phyloP scores from a whole-genome alignment of 2,797 vertebrate species.

The Poliocrania exsul region DNA sequence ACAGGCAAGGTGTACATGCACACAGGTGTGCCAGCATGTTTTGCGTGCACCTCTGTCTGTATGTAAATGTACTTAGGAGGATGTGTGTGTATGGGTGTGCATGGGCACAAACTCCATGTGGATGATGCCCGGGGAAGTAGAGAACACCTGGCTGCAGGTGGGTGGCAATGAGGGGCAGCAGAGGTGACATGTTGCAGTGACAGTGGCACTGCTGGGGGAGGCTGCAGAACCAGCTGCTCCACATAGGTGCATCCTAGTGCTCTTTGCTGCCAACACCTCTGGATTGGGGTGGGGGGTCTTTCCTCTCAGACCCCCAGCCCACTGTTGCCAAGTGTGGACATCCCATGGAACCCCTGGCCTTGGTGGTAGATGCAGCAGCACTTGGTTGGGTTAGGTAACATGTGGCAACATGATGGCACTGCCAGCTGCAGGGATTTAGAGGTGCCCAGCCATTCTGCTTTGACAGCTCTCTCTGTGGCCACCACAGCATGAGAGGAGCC shows the following conservation, averaged over 20 bases:
- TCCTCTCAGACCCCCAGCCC: background rate
- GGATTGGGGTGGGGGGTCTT: background rate
- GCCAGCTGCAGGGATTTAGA: background rate
- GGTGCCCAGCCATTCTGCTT: background rate
- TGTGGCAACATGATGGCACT: accelerated
- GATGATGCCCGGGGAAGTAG: accelerated
- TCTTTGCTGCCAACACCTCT: background rate
- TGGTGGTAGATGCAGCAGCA: accelerated
- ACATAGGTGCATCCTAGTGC: accelerated
- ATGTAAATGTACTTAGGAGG: background rate
- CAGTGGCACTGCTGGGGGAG: accelerated
- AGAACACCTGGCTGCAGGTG: background rate
- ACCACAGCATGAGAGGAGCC: background rate
- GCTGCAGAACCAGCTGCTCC: background rate
- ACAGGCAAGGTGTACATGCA: background rate
- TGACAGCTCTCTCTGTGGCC: background rate
- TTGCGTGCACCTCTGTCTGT: background rate
- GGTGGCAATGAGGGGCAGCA: background rate
- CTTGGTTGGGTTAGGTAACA: accelerated
- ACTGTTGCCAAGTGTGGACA: accelerated
- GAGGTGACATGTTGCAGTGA: background rate
- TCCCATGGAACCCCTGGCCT: accelerated
- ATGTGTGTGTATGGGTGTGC: accelerated
- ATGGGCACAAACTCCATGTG: accelerated
- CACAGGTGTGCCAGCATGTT: accelerated